Conservation (phyloP, 2,888 invertebrate species). For the Galerucella nymphaeae region DNA sequence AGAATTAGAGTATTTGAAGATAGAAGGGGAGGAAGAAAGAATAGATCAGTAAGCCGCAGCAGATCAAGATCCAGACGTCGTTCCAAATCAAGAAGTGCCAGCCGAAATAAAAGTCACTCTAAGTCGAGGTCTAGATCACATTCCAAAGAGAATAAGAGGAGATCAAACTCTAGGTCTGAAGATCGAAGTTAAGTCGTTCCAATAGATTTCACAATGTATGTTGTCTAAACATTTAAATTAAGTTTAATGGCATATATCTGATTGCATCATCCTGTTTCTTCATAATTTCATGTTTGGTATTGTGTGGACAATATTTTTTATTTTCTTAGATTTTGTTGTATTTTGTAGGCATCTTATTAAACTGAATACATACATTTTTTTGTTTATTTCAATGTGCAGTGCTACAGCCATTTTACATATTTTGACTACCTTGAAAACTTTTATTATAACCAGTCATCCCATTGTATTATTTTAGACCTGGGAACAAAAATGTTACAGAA, state of each 20-base stretch:
- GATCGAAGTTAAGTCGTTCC: conserved; percentile 33
- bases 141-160: conserved; percentile 49
- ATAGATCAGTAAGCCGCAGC: conserved; percentile 43
- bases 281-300: conserved; percentile 25
- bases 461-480: neutral
- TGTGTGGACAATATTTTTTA: conserved; percentile 31
- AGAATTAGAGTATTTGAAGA: conserved; percentile 91
- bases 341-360: conserved; percentile 26
- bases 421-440: neutral
- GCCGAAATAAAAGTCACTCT: conserved; percentile 38
- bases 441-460: neutral
- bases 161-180: conserved; percentile 44
- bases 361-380: conserved; percentile 11
- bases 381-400: conserved; percentile 16
- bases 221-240: conserved; percentile 30
- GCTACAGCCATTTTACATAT: conserved; percentile 1
- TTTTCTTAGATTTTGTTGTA: conserved; percentile 27
- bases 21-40: conserved; percentile 65
- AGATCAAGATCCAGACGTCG: conserved; percentile 45
- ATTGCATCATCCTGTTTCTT: conserved; percentile 23
- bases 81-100: conserved; percentile 41
- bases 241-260: conserved; percentile 34
- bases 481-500: neutral
- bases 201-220: conserved; percentile 31
- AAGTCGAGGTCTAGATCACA: conserved; percentile 48